Evolutionary conservation across 1,140 invertebrate genomes (phyloP).

Genomic region (Anadara kagoshimensis): DNA sequence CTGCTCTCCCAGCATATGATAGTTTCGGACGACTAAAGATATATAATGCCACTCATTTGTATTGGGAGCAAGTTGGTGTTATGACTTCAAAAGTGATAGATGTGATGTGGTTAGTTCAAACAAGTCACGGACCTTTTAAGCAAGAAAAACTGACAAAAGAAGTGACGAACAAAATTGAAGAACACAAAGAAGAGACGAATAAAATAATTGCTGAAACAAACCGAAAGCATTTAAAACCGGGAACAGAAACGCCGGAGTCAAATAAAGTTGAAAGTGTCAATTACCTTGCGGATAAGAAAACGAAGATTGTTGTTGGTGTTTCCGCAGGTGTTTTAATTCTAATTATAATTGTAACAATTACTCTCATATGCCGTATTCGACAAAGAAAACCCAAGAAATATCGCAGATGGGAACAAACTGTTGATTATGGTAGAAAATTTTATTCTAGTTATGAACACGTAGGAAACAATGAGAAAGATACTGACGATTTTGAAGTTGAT

Average conservation of each 20-base stretch:
- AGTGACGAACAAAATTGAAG: not conserved
- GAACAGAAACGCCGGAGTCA: not conserved
- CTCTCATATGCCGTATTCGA: conserved; percentile 25
- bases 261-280: not conserved
- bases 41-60: conserved; percentile 89
- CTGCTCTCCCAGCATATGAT: conserved; percentile 76
- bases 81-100: conserved; percentile 45
- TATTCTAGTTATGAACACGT: conserved; percentile 45
- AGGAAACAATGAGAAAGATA: conserved; percentile 47
- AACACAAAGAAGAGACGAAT: conserved; percentile 10
- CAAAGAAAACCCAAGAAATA: conserved; percentile 38
- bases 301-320: conserved; percentile 26
- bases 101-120: conserved; percentile 58
- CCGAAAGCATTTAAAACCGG: not conserved
- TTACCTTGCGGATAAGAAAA: not conserved
- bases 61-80: conserved; percentile 90
- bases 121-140: conserved; percentile 52
- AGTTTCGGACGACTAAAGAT: conserved; percentile 90
- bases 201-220: not conserved
- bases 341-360: conserved; percentile 32
- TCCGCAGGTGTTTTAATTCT: conserved; percentile 35
- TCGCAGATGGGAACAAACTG: conserved; percentile 49
- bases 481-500: conserved; percentile 55
- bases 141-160: not conserved
- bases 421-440: conserved; percentile 54